These are phyloP conservation scores for Hetaerina titia DNA, from an alignment of 2,888 invertebrate species.

Conservation along the genomic window DNA sequence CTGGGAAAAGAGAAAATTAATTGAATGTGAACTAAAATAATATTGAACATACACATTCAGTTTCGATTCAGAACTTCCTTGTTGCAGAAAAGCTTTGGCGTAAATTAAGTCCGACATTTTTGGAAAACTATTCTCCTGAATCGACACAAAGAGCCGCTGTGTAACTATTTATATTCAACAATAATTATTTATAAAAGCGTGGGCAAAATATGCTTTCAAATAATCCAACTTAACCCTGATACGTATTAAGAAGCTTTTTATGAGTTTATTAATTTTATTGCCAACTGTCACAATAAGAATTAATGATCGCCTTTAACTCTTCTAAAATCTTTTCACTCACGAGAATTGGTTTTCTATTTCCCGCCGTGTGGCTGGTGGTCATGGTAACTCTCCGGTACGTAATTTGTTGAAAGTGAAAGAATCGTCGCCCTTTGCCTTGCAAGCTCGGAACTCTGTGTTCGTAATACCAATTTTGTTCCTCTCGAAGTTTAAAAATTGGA, in stretches of 20 bases:
- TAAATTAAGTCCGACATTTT: conserved; percentile 78
- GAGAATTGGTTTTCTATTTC: neutral
- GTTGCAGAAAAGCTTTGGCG: conserved; percentile 83
- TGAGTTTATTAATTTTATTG: neutral
- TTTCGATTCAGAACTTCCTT: conserved; percentile 81
- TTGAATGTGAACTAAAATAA: conserved; percentile 5
- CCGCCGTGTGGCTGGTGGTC: neutral
- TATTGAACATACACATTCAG: conserved; percentile 80
- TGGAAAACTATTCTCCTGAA: neutral
- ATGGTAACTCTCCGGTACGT: neutral
- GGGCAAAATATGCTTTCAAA: no score
- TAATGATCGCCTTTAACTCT: neutral
- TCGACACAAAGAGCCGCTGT: no score
- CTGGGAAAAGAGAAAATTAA: neutral
- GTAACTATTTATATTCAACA: no score
- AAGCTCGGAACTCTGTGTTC: neutral
- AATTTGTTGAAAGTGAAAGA: neutral
- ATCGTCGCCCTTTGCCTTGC: neutral
- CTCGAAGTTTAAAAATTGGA: neutral
- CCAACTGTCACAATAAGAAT: neutral
- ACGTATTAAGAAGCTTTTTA: no score
- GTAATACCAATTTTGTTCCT: neutral
- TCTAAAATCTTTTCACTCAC: neutral
- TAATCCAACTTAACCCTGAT: no score
- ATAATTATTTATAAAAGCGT: no score